A percentile compares a stretch with the other conserved stretches of the same genome.
phyloP scores from a whole-genome alignment of 2,797 vertebrate genomes.

The Hozukius guyotensis region DNA sequence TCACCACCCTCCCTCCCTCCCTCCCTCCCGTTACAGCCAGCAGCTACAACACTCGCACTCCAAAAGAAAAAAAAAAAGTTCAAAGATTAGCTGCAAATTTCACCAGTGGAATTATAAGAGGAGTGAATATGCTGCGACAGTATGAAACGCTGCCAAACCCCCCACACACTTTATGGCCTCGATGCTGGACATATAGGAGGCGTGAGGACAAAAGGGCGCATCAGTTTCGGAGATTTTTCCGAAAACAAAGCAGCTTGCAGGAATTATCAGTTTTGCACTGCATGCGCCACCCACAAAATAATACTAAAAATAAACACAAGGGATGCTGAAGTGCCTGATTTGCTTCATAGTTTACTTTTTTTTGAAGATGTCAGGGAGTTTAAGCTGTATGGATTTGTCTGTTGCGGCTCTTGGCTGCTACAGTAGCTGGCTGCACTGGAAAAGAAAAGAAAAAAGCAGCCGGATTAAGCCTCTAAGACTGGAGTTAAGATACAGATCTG shows the following conservation, averaged over 20 bases:
- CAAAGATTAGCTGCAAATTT: conserved; percentile 43
- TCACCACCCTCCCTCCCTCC: conserved; percentile 11
- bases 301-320: not conserved
- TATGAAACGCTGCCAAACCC: conserved; percentile 3
- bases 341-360: conserved; percentile 17
- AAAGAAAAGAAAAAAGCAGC: conserved; percentile 32
- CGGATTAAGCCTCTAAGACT: conserved; percentile 59
- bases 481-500: conserved; percentile 65
- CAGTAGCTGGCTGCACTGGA: conserved; percentile 39
- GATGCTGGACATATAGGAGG: not conserved
- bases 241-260: not conserved
- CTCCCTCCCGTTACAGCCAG: conserved; percentile 35
- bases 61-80: conserved; percentile 34
- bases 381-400: conserved; percentile 53
- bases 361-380: conserved; percentile 23
- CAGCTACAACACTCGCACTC: conserved; percentile 45
- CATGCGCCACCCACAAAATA: not conserved
- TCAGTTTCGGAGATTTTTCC: conserved; percentile 4
- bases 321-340: not conserved
- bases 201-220: conserved; percentile 29
- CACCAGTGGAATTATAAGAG: conserved; percentile 6
- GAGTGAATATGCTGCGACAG: not conserved
- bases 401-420: conserved; percentile 54
- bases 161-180: not conserved
- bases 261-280: not conserved